Percentiles rank a stretch among this genome's conserved stretches.
Conservation (phyloP, 1,140 invertebrate genomes). For the Drosophila willistoni region DNA sequence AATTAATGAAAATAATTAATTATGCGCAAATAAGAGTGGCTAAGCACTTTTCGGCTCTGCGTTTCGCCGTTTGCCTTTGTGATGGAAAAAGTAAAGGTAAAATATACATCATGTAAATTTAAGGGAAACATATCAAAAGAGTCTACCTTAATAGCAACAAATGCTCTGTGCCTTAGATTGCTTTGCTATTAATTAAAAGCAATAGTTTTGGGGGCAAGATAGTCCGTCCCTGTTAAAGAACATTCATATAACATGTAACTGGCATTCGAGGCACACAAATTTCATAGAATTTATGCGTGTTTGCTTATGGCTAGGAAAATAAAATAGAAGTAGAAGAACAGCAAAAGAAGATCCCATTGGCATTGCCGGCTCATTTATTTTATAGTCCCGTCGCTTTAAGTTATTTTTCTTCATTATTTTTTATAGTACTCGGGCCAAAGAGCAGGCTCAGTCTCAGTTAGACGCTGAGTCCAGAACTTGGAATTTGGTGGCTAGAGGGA, state of each 20-base stretch:
- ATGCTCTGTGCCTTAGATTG: no score
- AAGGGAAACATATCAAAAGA: no score
- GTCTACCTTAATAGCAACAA: no score
- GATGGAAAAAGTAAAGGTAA: no score
- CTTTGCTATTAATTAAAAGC: no score
- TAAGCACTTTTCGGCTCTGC: no score
- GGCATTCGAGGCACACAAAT: constrained; percentile 47
- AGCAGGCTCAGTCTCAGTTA: constrained; percentile 8
- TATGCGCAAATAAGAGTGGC: no score
- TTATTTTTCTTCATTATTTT: constrained; percentile 81
- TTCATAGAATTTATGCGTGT: constrained; percentile 48
- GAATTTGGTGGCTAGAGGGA: background rate
- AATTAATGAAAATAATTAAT: no score
- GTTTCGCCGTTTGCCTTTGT: no score
- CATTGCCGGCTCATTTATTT: constrained; percentile 76
- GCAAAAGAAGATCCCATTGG: constrained; percentile 48
- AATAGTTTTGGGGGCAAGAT: no score
- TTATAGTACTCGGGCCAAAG: constrained; percentile 50
- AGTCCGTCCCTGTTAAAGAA: background rate
- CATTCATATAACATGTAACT: constrained; percentile 30
- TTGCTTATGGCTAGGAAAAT: constrained; percentile 14
- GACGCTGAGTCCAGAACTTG: background rate
- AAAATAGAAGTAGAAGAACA: constrained; percentile 27
- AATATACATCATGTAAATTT: no score
- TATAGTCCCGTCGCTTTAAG: constrained; percentile 77